Evolutionary conservation across 2,113 vertebrate species (phyloP), one percentile per base, ranked within the genome.

Genomic region (Theropithecus gelada): DNA sequence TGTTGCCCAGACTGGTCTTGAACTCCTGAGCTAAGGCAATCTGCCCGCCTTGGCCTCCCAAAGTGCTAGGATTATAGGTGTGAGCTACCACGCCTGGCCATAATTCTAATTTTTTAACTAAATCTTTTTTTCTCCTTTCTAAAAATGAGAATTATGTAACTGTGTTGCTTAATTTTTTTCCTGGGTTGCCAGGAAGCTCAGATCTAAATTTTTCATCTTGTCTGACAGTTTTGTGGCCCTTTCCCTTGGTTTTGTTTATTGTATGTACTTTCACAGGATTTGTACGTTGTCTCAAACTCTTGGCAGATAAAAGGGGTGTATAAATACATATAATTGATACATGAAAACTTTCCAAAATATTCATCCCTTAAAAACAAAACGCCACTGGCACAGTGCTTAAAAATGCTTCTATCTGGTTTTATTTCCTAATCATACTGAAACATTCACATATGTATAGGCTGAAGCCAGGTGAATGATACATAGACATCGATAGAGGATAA

Each of bases 131-230:
- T 86, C 50, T 90, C 57, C 59, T 95, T 90, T 82, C 45, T 94
- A 55, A 95, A 95, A 83, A 72, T n/a, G 12, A 88, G 52, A 88
- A 76, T 85, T 80, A 52, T 18, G 30, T 81, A 85, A 79, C 57
- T 72, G 45, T 57, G 11, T 35, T 92, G 40, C 57, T 96, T 84
- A 59, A 20, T 10, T 45, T 45, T 59, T 84, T 79, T 32, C 52
- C 3, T 75, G 50, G 43, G 70, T 82, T 96, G 30, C 76, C 50
- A 48, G 85, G 79, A 95, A 93, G 38, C 40, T 85, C 70, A 93
- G 50, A 93, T 93, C 45, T 12, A 52, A 64, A 95, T 72, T 90
- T 90, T 94, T n/a, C 38, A 84, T 92, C 70, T 90, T 95, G 83
- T 73, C 48, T n/a, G 59, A 76, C 14, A 76, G 32, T 75, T 89